Percentiles rank a stretch among this genome's conserved stretches.
phyloP scores from a whole-genome alignment of 2,888 invertebrate genomes.

The Agrenia bidenticulata region DNA sequence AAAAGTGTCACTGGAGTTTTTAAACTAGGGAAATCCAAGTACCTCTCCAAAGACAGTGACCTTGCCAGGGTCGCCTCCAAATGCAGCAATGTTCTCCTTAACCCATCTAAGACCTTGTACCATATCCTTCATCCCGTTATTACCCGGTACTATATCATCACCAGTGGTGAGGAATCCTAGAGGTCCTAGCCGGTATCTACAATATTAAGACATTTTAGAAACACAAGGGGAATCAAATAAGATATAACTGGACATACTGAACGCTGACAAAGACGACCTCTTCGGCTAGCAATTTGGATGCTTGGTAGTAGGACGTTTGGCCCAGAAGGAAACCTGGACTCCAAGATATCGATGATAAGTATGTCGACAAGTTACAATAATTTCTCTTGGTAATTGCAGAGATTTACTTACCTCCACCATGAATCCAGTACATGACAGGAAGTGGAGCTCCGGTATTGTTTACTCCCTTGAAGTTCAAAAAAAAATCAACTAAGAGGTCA shows the following conservation, averaged over 20 bases:
- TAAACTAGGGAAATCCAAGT: neutral
- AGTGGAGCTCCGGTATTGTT: constrained; percentile 13
- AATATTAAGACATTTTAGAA: neutral
- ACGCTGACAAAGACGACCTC: constrained; percentile 34
- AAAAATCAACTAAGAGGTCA: neutral
- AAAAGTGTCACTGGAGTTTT: neutral
- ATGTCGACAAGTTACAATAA: neutral
- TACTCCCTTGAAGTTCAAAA: neutral
- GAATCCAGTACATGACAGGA: constrained; percentile 37
- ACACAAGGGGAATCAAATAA: neutral
- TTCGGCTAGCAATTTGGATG: constrained; percentile 20
- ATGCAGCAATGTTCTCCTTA: constrained; percentile 34
- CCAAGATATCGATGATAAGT: too few relatives aligned
- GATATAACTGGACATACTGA: constrained; percentile 1
- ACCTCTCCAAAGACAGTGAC: constrained; percentile 27
- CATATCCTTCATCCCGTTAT: constrained; percentile 31
- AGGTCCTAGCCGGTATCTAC: constrained; percentile 33
- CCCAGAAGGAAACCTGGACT: constrained; percentile 31
- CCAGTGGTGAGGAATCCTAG: constrained; percentile 38
- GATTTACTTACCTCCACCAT: constrained; percentile 39
- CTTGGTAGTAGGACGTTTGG: constrained; percentile 35
- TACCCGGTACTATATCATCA: constrained; percentile 22
- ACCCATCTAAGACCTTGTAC: constrained; percentile 34
- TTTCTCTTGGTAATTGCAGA: neutral
- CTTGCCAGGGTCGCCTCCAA: constrained; percentile 22